Base-by-base conservation (phyloP, 1,140 invertebrate genomes). In the Monochamus saltuarius region DNA sequence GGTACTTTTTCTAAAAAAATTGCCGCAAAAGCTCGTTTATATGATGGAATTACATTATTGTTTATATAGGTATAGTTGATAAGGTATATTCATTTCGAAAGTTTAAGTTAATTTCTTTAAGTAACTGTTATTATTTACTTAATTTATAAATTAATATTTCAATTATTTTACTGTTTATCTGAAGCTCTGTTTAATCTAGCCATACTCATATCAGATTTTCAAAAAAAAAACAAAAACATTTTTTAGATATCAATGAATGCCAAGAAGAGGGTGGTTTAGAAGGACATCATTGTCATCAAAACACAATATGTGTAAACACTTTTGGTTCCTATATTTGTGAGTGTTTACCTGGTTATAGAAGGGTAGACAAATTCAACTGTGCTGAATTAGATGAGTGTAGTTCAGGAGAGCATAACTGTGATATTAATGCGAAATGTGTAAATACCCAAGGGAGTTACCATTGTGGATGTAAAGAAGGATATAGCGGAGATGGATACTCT, bases 391-490 rank as follows among this genome's bases (percentile, higher is more conserved):
- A 93, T 73, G 91, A 94, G 76, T 93, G 91, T 68, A 77, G 79
- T 56, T 82, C 81, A 6, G 84, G 84, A 17, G 81, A 81, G 51
- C 87, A 91, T 75, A 76, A 80, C 52, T 95, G 93, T 75, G 84
- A 93, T 76, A 73, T 80, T 52, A 84, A 92, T 74, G 91, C 94
- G 4, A 82, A 83, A 36, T 97, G 94, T 78, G 82, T 86, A 58
- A 97, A 97, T 79, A 90, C 91, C 34, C 84, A 85, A 57, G 94
- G 94, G 39, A 89, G 88, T 59, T 95, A 92, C 78, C 84, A 84
- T 47, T 97, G 94, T 76, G 78, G 84, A 7, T 97, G 94, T 79
- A 80, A 84, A 19, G 79, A 84, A 8, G 94, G 94, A 6, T 97
- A 91, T 78, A 79, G 81, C 29, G 93, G 94, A 43, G 87, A 95